A percentile compares a stretch with the other conserved stretches of the same genome.
Conservation (phyloP, 2,888 invertebrate genomes). For the Allacma fusca region DNA sequence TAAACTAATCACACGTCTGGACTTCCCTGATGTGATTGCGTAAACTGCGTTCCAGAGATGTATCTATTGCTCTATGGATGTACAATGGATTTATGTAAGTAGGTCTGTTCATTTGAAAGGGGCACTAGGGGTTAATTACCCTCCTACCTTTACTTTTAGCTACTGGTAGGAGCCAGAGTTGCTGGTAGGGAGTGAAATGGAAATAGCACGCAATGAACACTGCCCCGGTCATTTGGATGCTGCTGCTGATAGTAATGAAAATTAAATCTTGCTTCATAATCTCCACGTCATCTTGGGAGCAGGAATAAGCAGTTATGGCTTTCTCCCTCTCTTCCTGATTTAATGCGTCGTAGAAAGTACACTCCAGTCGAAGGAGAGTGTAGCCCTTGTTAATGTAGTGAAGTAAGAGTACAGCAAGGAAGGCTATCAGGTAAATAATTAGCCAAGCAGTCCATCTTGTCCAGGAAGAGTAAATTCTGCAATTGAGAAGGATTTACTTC, state of each 20-base stretch:
- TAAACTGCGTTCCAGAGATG: too few species aligned
- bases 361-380: slow-evolving; percentile 31
- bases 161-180: too few species aligned
- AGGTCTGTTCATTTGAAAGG: not conserved
- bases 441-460: not conserved
- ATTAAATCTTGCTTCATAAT: slow-evolving; percentile 21
- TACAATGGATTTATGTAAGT: too few species aligned
- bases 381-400: slow-evolving; percentile 38
- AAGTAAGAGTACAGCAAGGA: slow-evolving; percentile 26
- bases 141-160: too few species aligned
- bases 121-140: slow-evolving; percentile 4
- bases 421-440: not conserved
- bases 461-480: slow-evolving; percentile 25
- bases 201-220: slow-evolving; percentile 31
- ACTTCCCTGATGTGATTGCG: too few species aligned
- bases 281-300: not conserved
- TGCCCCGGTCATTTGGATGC: slow-evolving; percentile 14
- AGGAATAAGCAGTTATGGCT: not conserved
- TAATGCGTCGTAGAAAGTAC: slow-evolving; percentile 4
- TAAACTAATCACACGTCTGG: too few species aligned
- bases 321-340: not conserved
- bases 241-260: slow-evolving; percentile 19
- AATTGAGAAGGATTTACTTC: not conserved
- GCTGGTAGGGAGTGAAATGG: slow-evolving; percentile 35
- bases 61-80: too few species aligned